These are phyloP conservation scores for Noctua pronuba DNA, from an alignment of 2,888 invertebrate genomes.

Conservation along the genomic window DNA sequence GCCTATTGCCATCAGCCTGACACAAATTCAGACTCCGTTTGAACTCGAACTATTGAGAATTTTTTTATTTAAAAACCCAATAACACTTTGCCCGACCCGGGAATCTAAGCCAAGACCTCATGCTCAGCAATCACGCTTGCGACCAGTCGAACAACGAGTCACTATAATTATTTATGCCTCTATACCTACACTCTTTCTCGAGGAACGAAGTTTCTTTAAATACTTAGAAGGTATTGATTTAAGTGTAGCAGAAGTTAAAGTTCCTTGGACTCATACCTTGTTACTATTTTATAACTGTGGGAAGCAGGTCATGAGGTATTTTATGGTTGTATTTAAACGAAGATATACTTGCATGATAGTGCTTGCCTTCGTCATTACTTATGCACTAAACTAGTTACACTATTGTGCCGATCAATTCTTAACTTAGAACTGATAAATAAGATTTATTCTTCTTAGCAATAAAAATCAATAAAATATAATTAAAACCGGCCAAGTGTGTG, in stretches of 20 bases:
- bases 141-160: neutral
- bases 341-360: conserved; percentile 9
- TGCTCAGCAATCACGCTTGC: too few relatives aligned
- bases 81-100: neutral
- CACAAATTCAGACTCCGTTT: neutral
- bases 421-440: neutral
- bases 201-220: neutral
- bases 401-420: conserved; percentile 16
- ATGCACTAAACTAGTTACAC: conserved; percentile 23
- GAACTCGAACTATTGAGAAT: neutral
- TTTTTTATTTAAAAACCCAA: neutral
- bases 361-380: conserved; percentile 8
- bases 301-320: conserved; percentile 23
- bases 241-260: neutral
- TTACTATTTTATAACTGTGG: conserved; percentile 9
- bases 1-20: neutral
- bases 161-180: neutral
- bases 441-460: neutral
- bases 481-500: too few relatives aligned
- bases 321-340: conserved; percentile 14
- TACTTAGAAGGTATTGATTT: neutral
- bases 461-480: neutral
- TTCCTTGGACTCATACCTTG: neutral
- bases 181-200: neutral
- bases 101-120: too few relatives aligned